Percentiles rank a stretch among this genome's conserved stretches.
phyloP scores from a whole-genome alignment of 2,888 invertebrate species.

The Drosophila mayaguana region DNA sequence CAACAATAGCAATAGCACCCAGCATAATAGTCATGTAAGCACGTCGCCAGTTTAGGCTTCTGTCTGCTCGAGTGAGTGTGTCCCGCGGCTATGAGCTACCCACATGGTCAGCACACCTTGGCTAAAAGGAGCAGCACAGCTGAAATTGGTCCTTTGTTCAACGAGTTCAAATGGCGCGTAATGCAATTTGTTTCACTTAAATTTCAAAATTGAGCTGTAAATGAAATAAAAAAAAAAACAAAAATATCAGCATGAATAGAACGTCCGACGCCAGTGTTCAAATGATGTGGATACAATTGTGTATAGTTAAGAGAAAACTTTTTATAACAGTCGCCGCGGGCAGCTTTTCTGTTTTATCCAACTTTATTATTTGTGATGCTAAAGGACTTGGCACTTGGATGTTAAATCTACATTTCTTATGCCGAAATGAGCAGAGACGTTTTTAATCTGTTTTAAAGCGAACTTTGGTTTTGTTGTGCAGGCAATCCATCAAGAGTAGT shows the following conservation, averaged over 20 bases:
- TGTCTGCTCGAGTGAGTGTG: constrained; percentile 14
- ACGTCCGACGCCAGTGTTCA: neutral
- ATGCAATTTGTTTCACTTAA: constrained; percentile 22
- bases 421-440: constrained; percentile 5
- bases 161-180: constrained; percentile 15
- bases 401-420: constrained; percentile 22
- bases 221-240: constrained; percentile 3
- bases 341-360: neutral
- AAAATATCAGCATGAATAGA: constrained; percentile 7
- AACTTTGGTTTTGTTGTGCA: constrained; percentile 39
- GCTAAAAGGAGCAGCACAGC: neutral
- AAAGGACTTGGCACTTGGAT: neutral
- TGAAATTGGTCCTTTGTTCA: constrained; percentile 11
- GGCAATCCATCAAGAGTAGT: constrained; percentile 87
- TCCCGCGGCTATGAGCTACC: constrained; percentile 19
- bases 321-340: constrained; percentile 3
- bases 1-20: neutral
- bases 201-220: constrained; percentile 24
- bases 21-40: constrained; percentile 9
- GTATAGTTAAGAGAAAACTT: neutral
- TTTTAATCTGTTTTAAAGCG: constrained; percentile 13
- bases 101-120: constrained; percentile 5
- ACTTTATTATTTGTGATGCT: constrained; percentile 9
- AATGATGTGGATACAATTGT: neutral
- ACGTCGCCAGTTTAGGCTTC: neutral